A percentile compares a stretch with the other conserved stretches of the same genome.
Conservation (phyloP, 2,797 vertebrate species). For the Onychomys leucogaster region DNA sequence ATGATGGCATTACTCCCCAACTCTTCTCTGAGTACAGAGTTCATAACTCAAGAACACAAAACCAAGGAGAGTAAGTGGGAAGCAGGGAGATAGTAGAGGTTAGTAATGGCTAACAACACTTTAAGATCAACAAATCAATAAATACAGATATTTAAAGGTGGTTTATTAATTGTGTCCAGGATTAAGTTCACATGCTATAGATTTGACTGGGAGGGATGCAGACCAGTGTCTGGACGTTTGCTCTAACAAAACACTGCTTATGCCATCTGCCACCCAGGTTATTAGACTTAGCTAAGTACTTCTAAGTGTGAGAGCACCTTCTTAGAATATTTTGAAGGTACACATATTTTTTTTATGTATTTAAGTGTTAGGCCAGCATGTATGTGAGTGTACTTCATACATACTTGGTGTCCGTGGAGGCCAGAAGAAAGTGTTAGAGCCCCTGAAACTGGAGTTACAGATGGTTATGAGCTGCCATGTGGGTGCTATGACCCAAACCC, state of each 20-base stretch:
- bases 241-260: neutral
- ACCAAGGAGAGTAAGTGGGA: slow-evolving; percentile 24
- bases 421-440: neutral
- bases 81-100: neutral
- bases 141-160: neutral
- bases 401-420: neutral
- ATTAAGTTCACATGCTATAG: neutral
- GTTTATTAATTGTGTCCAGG: neutral
- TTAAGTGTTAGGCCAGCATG: too few relatives aligned
- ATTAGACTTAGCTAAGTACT: neutral
- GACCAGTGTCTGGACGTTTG: neutral
- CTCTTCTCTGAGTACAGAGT: slow-evolving; percentile 43
- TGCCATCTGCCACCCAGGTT: neutral
- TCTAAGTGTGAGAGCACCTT: neutral
- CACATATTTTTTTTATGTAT: neutral
- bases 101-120: slow-evolving; percentile 9
- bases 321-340: slow-evolving; percentile 27
- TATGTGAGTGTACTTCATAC: neutral
- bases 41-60: slow-evolving; percentile 49
- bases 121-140: slow-evolving; percentile 17
- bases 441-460: neutral
- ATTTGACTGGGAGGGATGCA: neutral
- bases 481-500: too few relatives aligned
- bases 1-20: slow-evolving; percentile 41
- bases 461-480: neutral